Evolutionary conservation across 2,113 vertebrate genomes (phyloP), one percentile per base, ranked within the genome.

Genomic region (Bos indicus): DNA sequence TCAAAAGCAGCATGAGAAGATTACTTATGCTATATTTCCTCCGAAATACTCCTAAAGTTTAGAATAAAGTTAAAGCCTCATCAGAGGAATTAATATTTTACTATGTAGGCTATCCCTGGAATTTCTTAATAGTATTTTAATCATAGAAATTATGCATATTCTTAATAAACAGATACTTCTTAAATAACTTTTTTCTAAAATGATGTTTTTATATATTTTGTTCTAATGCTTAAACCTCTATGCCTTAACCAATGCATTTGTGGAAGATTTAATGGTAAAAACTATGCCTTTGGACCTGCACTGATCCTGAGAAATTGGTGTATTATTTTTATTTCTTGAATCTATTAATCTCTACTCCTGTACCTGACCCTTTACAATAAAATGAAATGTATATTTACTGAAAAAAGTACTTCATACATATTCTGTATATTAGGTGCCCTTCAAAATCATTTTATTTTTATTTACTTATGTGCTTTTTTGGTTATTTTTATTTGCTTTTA

Each of bases 21-120:
- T 84, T 36, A 26, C 46, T 88, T 46, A 40, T 3, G 14, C 91
- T 97, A 2, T 59, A 56, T 96, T 93, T 96, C 4, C 23, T 67
- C 90, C 56, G 36, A 98, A 95, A 88, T 87, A n/a, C 8, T 78
- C 16, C 28, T 97, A 40, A 57, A 90, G 33, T 90, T 16, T 83
- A 90, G 30, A 62, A 88, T 85, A 94, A 92, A 88, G 81, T 40
- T 80, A 80, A 80, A 48, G 60, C 7, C 25, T 67, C 48, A 59
- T 62, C 60, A 78, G 21, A 95, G 56, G 16, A 96, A 82, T 21
- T 54, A 86, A 86, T 26, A 78, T 11, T 60, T 19, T 52, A 52
- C 48, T 90, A 43, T 13, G 25, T 91, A 60, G 28, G 48, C 10
- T 77, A 43, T 12, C 43, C 13, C 15, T 96, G 59, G 33, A 92